Conservation (phyloP, 2,797 vertebrate species). For the Xerus rutilus region DNA sequence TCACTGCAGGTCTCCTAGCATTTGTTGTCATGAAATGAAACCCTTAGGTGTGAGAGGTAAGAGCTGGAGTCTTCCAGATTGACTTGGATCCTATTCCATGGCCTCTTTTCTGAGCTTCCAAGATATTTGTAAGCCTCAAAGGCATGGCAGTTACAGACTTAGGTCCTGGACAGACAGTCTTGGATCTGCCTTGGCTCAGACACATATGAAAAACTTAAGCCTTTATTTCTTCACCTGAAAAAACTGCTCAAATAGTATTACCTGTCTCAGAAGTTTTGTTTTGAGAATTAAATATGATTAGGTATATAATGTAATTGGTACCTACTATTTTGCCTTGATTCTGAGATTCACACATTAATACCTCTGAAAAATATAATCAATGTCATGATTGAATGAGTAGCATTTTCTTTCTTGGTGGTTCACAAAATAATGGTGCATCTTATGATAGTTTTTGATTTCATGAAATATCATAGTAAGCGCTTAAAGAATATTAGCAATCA, state of each 20-base stretch:
- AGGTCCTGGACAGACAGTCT: neutral
- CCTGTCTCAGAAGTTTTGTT: neutral
- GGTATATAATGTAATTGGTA: neutral
- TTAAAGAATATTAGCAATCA: neutral
- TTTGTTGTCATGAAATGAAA: neutral
- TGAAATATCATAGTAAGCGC: neutral
- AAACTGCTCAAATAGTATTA: neutral
- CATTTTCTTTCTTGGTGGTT: neutral
- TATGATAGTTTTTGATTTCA: neutral
- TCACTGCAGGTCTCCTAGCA: neutral
- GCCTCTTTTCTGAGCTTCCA: neutral
- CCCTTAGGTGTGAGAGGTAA: neutral
- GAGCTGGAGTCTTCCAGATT: too few species aligned
- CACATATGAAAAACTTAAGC: neutral
- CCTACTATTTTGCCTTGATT: neutral
- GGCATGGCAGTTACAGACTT: neutral
- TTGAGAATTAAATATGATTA: neutral
- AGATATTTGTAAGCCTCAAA: neutral
- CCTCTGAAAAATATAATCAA: constrained; percentile 13
- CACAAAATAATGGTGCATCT: neutral
- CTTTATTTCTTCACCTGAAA: neutral
- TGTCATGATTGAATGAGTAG: neutral
- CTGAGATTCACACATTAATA: neutral
- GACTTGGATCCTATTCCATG: neutral
- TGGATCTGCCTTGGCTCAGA: neutral